Conservation (phyloP, 2,113 vertebrate species). For the Gallinago undulata region DNA sequence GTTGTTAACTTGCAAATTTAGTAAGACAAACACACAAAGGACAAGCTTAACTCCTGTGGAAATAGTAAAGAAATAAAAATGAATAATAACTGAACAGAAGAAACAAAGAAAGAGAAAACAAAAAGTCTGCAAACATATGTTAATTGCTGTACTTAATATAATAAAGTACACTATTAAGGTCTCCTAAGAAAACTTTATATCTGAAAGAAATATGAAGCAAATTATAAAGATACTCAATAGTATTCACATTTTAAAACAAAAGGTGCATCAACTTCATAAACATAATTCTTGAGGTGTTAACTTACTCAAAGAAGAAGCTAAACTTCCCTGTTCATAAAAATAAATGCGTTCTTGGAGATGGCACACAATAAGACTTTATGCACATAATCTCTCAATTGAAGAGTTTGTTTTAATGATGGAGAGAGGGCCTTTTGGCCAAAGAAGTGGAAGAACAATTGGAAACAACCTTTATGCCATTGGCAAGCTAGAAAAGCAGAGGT, state of each 20-base stretch:
- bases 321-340: background rate
- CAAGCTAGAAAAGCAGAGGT: background rate
- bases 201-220: background rate
- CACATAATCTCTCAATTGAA: background rate
- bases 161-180: background rate
- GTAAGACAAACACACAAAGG: background rate
- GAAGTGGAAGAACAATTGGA: background rate
- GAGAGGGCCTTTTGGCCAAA: background rate
- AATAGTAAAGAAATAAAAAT: background rate
- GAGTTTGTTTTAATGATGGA: background rate
- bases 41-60: background rate
- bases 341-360: background rate
- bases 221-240: background rate
- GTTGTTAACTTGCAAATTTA: background rate
- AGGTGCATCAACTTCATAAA: background rate
- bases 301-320: background rate
- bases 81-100: background rate
- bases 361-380: background rate
- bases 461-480: background rate
- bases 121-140: background rate
- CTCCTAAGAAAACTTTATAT: background rate
- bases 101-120: background rate
- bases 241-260: background rate
- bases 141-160: background rate
- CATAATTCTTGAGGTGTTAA: background rate